Percentiles rank a stretch among this genome's conserved stretches.
These are phyloP conservation scores for Temnothorax unifasciatus DNA, from an alignment of 2,888 invertebrate genomes.

Conservation along the genomic window DNA sequence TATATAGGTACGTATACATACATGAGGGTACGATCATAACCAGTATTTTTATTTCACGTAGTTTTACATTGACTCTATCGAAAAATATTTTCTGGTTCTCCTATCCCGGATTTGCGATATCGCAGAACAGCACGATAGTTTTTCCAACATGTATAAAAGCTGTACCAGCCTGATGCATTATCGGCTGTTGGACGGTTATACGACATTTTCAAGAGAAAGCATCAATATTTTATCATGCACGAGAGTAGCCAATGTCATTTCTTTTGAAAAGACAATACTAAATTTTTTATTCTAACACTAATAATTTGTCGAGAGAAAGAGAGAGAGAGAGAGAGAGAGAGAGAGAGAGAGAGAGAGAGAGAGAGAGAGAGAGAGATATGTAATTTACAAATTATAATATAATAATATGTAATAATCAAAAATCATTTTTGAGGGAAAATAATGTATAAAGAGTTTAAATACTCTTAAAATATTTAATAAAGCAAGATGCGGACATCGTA, in stretches of 20 bases:
- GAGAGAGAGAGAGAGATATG: not conserved
- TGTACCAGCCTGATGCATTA: constrained; percentile 27
- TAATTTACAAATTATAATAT: not conserved
- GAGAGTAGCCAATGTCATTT: constrained; percentile 5
- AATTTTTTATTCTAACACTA: not conserved
- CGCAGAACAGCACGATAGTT: constrained; percentile 16
- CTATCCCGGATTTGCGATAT: constrained; percentile 16
- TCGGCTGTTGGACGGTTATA: constrained; percentile 5
- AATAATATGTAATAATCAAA: not conserved
- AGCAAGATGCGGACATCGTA: not conserved
- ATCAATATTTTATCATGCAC: constrained; percentile 13
- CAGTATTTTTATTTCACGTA: constrained; percentile 24
- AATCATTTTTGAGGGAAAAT: not conserved
- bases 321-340: not conserved
- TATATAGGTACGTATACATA: not conserved
- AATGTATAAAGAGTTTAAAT: not conserved
- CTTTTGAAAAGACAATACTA: constrained; percentile 9
- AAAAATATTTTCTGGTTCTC: constrained; percentile 24
- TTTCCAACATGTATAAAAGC: constrained; percentile 13
- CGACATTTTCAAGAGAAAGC: constrained; percentile 21
- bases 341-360: not conserved
- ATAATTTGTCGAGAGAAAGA: not conserved
- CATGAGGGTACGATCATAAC: not conserved
- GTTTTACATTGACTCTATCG: constrained; percentile 23
- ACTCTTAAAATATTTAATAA: not conserved